Evolutionary conservation across 2,797 vertebrate species (phyloP).

Genomic region (Lepilemur ruficaudatus): DNA sequence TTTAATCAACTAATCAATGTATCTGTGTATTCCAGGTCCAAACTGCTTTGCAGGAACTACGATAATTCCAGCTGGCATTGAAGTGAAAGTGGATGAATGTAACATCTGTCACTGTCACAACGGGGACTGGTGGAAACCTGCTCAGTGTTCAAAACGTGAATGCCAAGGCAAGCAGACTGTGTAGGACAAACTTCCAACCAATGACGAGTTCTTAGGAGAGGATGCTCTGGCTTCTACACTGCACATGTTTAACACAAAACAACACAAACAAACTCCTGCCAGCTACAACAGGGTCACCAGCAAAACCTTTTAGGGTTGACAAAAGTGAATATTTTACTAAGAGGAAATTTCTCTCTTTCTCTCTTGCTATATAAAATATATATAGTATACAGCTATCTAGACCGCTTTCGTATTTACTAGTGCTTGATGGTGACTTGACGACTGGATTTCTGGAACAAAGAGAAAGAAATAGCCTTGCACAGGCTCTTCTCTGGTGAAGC

Average conservation of each 20-base stretch:
- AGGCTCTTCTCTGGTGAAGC: slow-evolving; percentile 47
- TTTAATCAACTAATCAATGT: slow-evolving; percentile 63
- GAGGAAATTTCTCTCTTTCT: slow-evolving; percentile 67
- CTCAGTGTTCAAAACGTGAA: slow-evolving; percentile 97
- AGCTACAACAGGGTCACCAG: slow-evolving; percentile 82
- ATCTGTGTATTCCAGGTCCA: slow-evolving; percentile 90
- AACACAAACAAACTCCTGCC: slow-evolving; percentile 65
- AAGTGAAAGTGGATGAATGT: slow-evolving; percentile 99
- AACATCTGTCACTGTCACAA: slow-evolving; percentile 99
- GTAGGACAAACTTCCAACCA: slow-evolving; percentile 83
- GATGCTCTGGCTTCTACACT: slow-evolving; percentile 49
- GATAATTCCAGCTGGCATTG: slow-evolving; percentile 98
- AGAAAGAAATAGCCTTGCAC: neutral
- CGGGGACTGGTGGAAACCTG: slow-evolving; percentile 99
- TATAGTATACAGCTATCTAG: slow-evolving; percentile 57
- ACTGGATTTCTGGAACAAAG: slow-evolving; percentile 54
- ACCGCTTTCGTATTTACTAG: slow-evolving; percentile 65
- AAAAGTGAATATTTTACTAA: slow-evolving; percentile 75
- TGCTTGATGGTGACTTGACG: slow-evolving; percentile 66
- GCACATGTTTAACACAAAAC: slow-evolving; percentile 59
- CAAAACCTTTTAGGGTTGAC: slow-evolving; percentile 76
- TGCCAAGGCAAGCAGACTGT: slow-evolving; percentile 97
- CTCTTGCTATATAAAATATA: slow-evolving; percentile 63
- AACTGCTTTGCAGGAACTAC: slow-evolving; percentile 99
- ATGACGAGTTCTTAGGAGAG: slow-evolving; percentile 42